These are phyloP conservation scores for Gymnocheta viridis DNA, from an alignment of 2,888 invertebrate genomes.

Conservation along the genomic window DNA sequence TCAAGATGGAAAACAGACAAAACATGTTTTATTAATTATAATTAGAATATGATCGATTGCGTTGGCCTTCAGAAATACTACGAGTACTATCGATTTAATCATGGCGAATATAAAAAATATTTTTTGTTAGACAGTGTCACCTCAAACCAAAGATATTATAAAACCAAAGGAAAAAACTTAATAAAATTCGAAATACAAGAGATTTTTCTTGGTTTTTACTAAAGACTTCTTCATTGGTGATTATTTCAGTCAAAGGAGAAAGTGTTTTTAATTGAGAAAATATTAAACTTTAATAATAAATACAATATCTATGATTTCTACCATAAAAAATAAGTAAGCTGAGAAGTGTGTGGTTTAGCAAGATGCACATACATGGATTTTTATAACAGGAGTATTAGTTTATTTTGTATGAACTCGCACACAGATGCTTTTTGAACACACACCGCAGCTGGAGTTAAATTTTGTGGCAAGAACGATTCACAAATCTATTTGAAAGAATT, in stretches of 20 bases:
- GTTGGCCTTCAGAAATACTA: too few relatives aligned
- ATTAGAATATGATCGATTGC: too few relatives aligned
- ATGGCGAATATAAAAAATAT: too few relatives aligned
- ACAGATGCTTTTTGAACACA: slow-evolving; percentile 18
- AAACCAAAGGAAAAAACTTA: neutral
- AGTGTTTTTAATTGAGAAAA: slow-evolving; percentile 63
- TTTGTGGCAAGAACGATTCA: slow-evolving; percentile 2
- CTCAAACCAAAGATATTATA: neutral
- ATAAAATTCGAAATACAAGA: slow-evolving; percentile 26
- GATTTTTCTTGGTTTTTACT: neutral
- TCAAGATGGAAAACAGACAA: too few relatives aligned
- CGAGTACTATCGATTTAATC: too few relatives aligned
- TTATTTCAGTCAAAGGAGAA: slow-evolving; percentile 26
- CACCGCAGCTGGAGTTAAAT: slow-evolving; percentile 54
- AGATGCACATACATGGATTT: neutral
- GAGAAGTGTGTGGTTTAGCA: neutral
- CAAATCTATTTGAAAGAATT: slow-evolving; percentile 6
- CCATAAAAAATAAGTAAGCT: neutral
- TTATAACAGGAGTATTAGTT: slow-evolving; percentile 27
- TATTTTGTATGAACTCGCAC: neutral
- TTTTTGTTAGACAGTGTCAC: too few relatives aligned
- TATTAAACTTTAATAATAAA: slow-evolving; percentile 25
- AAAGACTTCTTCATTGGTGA: neutral
- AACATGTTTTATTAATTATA: too few relatives aligned
- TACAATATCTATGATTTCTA: slow-evolving; percentile 10